A percentile compares a stretch with the other conserved stretches of the same genome.
These are phyloP conservation scores for Cephus rjabovi DNA, from an alignment of 2,888 invertebrate species.

Conservation along the genomic window DNA sequence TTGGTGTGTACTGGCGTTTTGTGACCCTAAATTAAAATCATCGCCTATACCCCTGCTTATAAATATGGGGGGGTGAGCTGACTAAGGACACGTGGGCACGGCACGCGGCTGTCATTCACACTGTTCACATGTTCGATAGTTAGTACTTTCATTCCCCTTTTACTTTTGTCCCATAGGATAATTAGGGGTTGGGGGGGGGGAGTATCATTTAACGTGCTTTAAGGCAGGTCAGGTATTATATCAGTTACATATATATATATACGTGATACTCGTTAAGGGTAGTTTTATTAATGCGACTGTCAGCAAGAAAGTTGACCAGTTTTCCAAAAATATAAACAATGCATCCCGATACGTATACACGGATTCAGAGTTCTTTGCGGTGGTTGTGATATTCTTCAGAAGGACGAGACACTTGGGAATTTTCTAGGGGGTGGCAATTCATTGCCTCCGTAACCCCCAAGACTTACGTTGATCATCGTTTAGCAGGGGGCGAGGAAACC, in stretches of 20 bases:
- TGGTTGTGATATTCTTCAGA: background rate
- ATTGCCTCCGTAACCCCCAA: background rate
- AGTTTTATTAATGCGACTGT: background rate
- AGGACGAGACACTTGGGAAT: background rate
- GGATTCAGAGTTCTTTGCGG: background rate
- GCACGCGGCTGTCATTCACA: background rate
- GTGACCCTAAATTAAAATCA: constrained; percentile 21
- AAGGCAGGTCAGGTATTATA: background rate
- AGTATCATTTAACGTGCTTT: background rate
- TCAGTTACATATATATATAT: background rate
- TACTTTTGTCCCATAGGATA: background rate
- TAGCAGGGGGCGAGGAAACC: background rate
- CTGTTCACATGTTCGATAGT: background rate
- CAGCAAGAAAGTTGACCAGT: background rate
- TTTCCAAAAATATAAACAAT: background rate
- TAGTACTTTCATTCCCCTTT: constrained; percentile 5
- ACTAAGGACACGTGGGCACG: background rate
- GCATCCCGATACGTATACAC: background rate
- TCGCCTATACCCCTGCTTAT: constrained; percentile 13
- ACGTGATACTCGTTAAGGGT: background rate
- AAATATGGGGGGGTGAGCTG: background rate
- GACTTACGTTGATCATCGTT: background rate
- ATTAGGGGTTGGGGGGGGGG: background rate
- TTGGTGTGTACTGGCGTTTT: constrained; percentile 12
- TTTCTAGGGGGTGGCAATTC: background rate